Evolutionary conservation across 2,797 vertebrate genomes (phyloP).

Genomic region (Poecilia velifera): DNA sequence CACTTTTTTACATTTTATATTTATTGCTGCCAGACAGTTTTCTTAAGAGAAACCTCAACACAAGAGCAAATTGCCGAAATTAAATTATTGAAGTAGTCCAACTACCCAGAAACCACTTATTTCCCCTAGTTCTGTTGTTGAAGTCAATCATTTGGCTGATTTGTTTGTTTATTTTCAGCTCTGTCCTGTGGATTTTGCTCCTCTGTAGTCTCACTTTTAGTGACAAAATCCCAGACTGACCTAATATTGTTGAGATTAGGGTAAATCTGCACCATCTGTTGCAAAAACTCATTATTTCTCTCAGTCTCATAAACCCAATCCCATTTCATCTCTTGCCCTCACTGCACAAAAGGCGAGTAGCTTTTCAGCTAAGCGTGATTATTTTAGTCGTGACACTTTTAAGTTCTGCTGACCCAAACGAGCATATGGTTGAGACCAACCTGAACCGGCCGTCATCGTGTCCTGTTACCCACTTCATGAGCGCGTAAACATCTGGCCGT

Average conservation of each 20-base stretch:
- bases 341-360: not conserved
- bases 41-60: not conserved
- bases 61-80: not conserved
- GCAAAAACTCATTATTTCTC: not conserved
- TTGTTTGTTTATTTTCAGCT: not conserved
- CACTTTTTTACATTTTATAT: not conserved
- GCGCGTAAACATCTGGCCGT: slow-evolving; percentile 58
- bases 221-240: slow-evolving; percentile 13
- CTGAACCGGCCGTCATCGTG: slow-evolving; percentile 38
- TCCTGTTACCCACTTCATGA: slow-evolving; percentile 62
- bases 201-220: slow-evolving; percentile 1
- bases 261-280: not conserved
- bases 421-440: slow-evolving; percentile 44
- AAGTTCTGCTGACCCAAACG: slow-evolving; percentile 27
- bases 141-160: not conserved
- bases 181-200: not conserved
- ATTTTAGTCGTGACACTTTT: not conserved
- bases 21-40: not conserved
- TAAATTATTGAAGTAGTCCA: not conserved
- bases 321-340: not conserved
- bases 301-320: not conserved
- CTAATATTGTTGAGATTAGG: not conserved
- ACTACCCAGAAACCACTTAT: not conserved
- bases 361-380: slow-evolving; percentile 11
- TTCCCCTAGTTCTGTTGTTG: not conserved